phyloP scores from a whole-genome alignment of 1,140 invertebrate species.

The Battus philenor region DNA sequence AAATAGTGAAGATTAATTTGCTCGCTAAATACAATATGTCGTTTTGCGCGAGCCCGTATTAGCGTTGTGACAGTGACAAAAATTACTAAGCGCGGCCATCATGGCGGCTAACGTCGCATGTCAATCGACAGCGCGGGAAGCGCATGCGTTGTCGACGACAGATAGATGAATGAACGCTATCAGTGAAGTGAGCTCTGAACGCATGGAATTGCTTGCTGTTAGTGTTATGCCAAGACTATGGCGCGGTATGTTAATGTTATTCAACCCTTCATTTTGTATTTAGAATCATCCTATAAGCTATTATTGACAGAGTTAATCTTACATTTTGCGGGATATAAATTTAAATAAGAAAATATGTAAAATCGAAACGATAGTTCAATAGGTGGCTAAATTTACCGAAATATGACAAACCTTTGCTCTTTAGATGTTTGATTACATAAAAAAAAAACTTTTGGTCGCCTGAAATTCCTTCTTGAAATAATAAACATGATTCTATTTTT shows the following conservation, averaged over 20 bases:
- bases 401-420: too few species aligned
- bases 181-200: conserved; percentile 18
- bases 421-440: too few species aligned
- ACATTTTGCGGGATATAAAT: too few species aligned
- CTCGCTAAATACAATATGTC: conserved; percentile 11
- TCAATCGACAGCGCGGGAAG: conserved; percentile 27
- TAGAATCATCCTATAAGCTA: too few species aligned
- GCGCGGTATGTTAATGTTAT: conserved; percentile 3
- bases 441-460: too few species aligned
- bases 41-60: not conserved
- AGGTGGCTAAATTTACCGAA: too few species aligned
- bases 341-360: too few species aligned
- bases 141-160: conserved; percentile 25
- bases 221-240: not conserved
- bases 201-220: conserved; percentile 15
- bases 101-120: conserved; percentile 14
- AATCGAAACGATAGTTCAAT: too few species aligned
- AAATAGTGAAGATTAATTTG: conserved; percentile 8
- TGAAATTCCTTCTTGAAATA: too few species aligned
- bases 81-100: conserved; percentile 15
- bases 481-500: too few species aligned
- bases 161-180: conserved; percentile 43
- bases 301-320: too few species aligned
- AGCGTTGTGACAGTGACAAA: conserved; percentile 17
- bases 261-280: conserved; percentile 5